These are phyloP conservation scores for Babyrousa celebensis DNA, from an alignment of 2,797 vertebrate genomes.

Conservation along the genomic window DNA sequence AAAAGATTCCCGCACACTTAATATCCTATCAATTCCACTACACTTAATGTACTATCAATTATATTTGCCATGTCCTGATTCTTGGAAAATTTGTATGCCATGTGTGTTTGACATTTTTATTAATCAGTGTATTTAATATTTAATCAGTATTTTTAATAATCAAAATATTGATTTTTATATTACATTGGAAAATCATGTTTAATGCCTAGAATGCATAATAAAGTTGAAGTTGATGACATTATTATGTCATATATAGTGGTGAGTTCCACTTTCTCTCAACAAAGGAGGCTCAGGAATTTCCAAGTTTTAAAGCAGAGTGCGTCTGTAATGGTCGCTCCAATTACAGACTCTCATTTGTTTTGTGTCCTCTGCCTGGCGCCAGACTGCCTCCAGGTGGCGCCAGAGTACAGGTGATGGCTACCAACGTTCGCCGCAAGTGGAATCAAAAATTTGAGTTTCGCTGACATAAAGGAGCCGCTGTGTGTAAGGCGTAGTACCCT, in stretches of 20 bases:
- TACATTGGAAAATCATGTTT: background rate
- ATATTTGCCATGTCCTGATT: background rate
- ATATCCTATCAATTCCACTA: background rate
- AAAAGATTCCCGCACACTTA: background rate
- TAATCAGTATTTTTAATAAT: background rate
- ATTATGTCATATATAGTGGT: background rate
- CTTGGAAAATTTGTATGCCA: background rate
- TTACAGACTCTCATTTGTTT: no score
- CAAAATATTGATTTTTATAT: background rate
- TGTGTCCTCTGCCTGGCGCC: background rate
- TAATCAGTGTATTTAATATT: background rate
- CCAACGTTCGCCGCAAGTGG: rapidly evolving
- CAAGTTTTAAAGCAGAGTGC: no score
- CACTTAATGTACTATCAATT: background rate
- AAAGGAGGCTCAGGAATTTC: background rate
- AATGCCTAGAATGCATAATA: background rate
- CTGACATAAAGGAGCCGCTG: background rate
- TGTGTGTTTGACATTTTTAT: background rate
- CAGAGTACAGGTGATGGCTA: constrained; percentile 21
- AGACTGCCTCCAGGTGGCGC: constrained; percentile 75
- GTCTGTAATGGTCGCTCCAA: no score
- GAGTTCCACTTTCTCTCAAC: background rate
- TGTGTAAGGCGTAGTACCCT: background rate
- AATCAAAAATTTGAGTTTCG: background rate
- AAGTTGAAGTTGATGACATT: background rate